These are phyloP conservation scores for Leptodactylus fallax DNA, from an alignment of 2,797 vertebrate species.

Conservation along the genomic window DNA sequence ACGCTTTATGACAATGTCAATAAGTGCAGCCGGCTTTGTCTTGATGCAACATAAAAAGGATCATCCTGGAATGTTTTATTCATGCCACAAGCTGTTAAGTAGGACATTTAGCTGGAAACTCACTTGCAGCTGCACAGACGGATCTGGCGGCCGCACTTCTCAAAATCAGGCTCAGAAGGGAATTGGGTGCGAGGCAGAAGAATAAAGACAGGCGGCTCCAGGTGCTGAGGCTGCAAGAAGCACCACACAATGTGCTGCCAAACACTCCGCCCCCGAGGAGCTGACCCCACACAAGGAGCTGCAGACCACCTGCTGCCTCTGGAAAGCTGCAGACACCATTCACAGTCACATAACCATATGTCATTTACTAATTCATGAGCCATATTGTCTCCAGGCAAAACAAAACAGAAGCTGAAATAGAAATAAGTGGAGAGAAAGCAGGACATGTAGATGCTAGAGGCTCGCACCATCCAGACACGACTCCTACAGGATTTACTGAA, in stretches of 20 bases:
- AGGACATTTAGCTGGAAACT: slow-evolving; percentile 33
- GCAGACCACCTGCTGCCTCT: neutral
- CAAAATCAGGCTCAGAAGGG: neutral
- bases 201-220: neutral
- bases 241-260: too few species aligned
- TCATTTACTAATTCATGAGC: slow-evolving; percentile 45
- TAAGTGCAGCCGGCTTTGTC: slow-evolving; percentile 17
- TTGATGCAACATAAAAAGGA: slow-evolving; percentile 32
- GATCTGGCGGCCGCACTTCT: neutral
- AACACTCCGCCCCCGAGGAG: neutral
- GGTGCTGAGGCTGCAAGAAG: neutral
- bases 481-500: too few species aligned
- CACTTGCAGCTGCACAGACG: slow-evolving; percentile 13
- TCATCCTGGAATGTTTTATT: slow-evolving; percentile 56
- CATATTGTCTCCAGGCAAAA: neutral
- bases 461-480: neutral
- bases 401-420: neutral
- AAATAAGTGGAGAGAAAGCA: neutral
- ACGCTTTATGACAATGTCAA: slow-evolving; percentile 32
- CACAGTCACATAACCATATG: neutral
- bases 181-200: neutral
- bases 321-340: neutral
- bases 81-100: slow-evolving; percentile 47
- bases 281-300: neutral
- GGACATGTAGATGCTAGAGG: neutral